A percentile compares a stretch with the other conserved stretches of the same genome.
These are phyloP conservation scores for Ophthalmotilapia sp. DNA, from an alignment of 2,113 vertebrate species.

Conservation along the genomic window DNA sequence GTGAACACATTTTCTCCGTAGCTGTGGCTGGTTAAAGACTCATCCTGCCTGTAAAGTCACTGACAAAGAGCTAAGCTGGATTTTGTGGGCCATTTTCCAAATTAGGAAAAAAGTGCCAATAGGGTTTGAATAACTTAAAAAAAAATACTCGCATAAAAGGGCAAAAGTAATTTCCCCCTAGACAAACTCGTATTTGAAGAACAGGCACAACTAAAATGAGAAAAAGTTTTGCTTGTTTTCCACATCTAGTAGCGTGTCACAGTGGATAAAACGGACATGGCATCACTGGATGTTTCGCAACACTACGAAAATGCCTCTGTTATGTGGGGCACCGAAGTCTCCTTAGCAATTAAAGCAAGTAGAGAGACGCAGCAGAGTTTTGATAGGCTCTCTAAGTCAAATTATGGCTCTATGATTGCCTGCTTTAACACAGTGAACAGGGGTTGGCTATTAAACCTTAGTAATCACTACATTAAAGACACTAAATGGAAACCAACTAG, in stretches of 20 bases:
- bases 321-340: background rate
- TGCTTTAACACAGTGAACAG: background rate
- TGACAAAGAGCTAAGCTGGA: background rate
- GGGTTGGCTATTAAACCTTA: background rate
- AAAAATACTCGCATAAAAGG: background rate
- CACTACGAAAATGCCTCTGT: background rate
- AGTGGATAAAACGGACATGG: background rate
- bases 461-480: slow-evolving; percentile 1
- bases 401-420: background rate
- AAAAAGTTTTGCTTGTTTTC: background rate
- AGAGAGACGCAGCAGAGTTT: background rate
- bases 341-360: background rate
- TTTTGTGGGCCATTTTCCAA: background rate
- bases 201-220: background rate
- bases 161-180: background rate
- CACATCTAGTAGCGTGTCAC: background rate
- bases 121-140: background rate
- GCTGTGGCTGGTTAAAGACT: background rate
- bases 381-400: background rate
- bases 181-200: background rate
- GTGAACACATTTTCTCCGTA: background rate
- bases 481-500: slow-evolving; percentile 18
- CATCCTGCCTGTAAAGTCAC: background rate
- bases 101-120: background rate
- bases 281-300: background rate